Evolutionary conservation across 2,888 invertebrate genomes (phyloP), one percentile per base, ranked within the genome.

Genomic region (Melinopterus prodromus): DNA sequence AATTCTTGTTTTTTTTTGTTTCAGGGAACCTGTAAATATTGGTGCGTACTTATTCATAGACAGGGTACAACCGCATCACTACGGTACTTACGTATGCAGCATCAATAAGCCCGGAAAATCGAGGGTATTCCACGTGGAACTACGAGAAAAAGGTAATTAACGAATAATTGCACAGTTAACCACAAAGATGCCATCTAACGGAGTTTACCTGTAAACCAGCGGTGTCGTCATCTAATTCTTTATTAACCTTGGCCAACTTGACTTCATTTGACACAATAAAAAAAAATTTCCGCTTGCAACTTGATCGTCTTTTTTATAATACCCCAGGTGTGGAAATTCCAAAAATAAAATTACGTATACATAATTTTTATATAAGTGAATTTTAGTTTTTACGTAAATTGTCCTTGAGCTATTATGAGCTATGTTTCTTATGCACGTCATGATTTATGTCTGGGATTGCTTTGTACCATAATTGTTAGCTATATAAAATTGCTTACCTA

Each of bases 31-130:
- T 80, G 91, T 94, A 87, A 94, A 94, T 72, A 92, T 94, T 84
- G 95, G 95, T 0, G 92, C 94, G 5, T 95, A 94, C 87, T 88
- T 95, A 85, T 90, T 90, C 72, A 93, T 95, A 83, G 90, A 91
- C 75, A 90, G 91, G 37, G 91, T 94, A 76, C 89, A 90, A 71
- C 88, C 90, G 36, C 92, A 92, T 82, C 94, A 95, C 90, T 94
- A 93, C 88, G 95, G 95, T 72, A 91, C 92, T 78, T 95, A 95
- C 87, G 91, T 92, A 82, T 95, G 95, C 88, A 91, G 92, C 78
- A 92, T 95, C 81, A 94, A 92, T 89, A 95, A 91, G 88, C 92
- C 92, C 82, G 92, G 92, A 83, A 90, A 90, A 82, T 90, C 90
- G 78, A 90, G 91, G 12, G 88, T 89, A 81, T 90, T 89, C 85